Conservation (phyloP, 2,888 invertebrate species). For the Cotesia congregata region DNA sequence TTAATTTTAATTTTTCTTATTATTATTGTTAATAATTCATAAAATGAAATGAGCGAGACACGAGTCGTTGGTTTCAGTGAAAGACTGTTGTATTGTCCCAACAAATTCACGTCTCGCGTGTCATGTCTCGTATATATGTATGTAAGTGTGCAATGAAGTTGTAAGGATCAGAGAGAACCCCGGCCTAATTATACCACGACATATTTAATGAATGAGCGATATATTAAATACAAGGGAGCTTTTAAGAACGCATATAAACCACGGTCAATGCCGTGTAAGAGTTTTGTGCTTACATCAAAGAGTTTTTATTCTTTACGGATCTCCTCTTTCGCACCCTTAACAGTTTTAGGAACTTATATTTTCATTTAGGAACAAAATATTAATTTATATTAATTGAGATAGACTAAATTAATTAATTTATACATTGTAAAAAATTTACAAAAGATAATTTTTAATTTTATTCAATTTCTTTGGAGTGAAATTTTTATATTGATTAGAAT, state of each 20-base stretch:
- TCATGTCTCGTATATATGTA: slow-evolving; percentile 49
- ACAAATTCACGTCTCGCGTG: slow-evolving; percentile 36
- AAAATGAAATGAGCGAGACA: slow-evolving; percentile 41
- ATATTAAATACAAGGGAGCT: slow-evolving; percentile 67
- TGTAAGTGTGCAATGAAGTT: not conserved
- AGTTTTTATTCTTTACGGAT: slow-evolving; percentile 14
- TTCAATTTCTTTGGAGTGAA: too few relatives aligned
- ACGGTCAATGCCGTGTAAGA: slow-evolving; percentile 69
- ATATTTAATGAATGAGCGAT: slow-evolving; percentile 69
- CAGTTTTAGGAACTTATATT: not conserved
- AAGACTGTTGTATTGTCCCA: slow-evolving; percentile 39
- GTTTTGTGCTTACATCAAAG: slow-evolving; percentile 67
- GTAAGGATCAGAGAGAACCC: not conserved
- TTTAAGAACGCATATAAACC: slow-evolving; percentile 67
- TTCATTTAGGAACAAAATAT: too few relatives aligned
- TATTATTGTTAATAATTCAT: too few relatives aligned
- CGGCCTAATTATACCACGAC: slow-evolving; percentile 67
- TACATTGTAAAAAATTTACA: too few relatives aligned
- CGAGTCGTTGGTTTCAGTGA: slow-evolving; percentile 50
- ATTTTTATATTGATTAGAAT: too few relatives aligned
- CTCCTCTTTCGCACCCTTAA: slow-evolving; percentile 39
- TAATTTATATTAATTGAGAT: too few relatives aligned
- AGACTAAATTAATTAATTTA: too few relatives aligned
- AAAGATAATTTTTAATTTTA: too few relatives aligned
- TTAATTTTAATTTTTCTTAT: too few relatives aligned